Base-by-base conservation (phyloP, 2,888 invertebrate species). In the Perizoma affinitatum region DNA sequence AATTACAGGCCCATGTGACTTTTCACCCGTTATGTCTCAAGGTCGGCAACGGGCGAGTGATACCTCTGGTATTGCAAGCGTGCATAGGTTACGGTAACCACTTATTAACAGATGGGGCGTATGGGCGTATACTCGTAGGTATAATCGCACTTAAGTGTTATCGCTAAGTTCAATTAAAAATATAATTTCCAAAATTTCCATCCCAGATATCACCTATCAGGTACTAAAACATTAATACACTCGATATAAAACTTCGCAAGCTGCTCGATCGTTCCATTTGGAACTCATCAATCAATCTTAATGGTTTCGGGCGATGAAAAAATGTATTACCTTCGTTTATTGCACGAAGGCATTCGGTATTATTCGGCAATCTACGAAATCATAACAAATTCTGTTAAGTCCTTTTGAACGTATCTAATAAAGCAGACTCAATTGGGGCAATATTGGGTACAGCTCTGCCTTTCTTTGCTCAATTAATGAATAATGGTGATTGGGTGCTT, bases 271-370 rank as follows among this genome's bases (percentile, higher is more conserved):
- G 57, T 53, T 70, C 54, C 67, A 64, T 55, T 51, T 47, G 34
- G 36, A 22, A 40, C 47, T 49, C 66, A 67, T 71, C 71, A 69
- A 72, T 74, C 69, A 69, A 63, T 63, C 60, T 65, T 69, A 68
- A 72, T 66, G 66, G 55, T 56, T 55, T 54, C 38, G 36, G 54
- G 56, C 66, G 63, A 67, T 62, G 69, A 68, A 70, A 75, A 74
- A 63, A 73, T 65, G 63, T 63, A 69, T 73, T 68, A 69, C 65
- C 62, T 67, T 54, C 67, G 43, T 60, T 57, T 65, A 67, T 66
- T 61, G 63, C 44, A 52, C 49, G 47, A 54, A 52, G 49, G 45
- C 38, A 46, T 66, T 66, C 50, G 62, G 61, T 65, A 58, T 63
- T 68, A 52, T 63, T 58, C 40, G 48, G n/a, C 49, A 58, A 60